phyloP scores from a whole-genome alignment of 2,888 invertebrate genomes.

The Nemoura dubitans region DNA sequence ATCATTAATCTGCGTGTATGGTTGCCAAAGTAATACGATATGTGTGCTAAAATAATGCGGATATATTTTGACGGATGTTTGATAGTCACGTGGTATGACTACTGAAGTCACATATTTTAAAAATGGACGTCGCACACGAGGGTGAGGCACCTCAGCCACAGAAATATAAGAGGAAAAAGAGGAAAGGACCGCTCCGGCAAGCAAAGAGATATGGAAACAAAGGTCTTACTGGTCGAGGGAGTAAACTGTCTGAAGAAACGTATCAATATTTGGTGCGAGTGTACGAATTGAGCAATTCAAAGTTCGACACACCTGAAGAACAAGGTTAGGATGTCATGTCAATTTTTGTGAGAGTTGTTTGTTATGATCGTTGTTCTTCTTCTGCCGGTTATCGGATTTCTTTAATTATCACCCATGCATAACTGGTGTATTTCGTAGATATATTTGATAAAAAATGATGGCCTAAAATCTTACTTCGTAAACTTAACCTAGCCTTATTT shows the following conservation, averaged over 20 bases:
- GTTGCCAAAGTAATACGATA: neutral
- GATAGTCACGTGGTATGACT: neutral
- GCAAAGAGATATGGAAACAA: constrained; percentile 80
- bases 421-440: too few relatives aligned
- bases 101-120: neutral
- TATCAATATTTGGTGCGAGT: constrained; percentile 82
- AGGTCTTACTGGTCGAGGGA: constrained; percentile 76
- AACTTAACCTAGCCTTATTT: constrained; percentile 24
- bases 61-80: neutral
- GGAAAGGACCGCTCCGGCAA: constrained; percentile 73
- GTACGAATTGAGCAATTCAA: constrained; percentile 74
- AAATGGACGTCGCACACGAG: neutral
- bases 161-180: constrained; percentile 53
- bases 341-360: constrained; percentile 49
- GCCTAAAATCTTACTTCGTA: too few relatives aligned
- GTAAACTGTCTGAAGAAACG: constrained; percentile 74
- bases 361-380: neutral
- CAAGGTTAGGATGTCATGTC: constrained; percentile 64
- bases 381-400: too few relatives aligned
- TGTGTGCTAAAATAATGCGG: neutral
- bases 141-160: neutral
- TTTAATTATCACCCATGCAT: too few relatives aligned
- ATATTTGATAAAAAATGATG: too few relatives aligned
- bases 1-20: neutral
- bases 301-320: constrained; percentile 75